A percentile compares a stretch with the other conserved stretches of the same genome.
Evolutionary conservation across 2,888 invertebrate genomes (phyloP).

Genomic region (Clitarchus hookeri): DNA sequence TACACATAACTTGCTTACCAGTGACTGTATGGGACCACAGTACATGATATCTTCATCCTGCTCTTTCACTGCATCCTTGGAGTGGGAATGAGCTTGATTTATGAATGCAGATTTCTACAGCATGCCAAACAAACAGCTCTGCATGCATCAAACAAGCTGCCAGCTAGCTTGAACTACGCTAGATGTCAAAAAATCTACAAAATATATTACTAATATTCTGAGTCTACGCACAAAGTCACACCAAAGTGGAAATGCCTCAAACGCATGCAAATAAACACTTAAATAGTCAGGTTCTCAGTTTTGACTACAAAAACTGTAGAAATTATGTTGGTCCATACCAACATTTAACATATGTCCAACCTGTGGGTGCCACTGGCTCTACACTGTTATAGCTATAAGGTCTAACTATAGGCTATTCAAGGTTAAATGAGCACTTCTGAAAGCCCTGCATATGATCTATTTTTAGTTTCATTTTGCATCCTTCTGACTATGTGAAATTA

Average conservation of each 20-base stretch:
- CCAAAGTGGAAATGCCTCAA: not conserved
- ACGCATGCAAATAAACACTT: slow-evolving; percentile 22
- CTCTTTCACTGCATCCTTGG: slow-evolving; percentile 33
- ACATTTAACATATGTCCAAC: too few species aligned
- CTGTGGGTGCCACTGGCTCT: too few species aligned
- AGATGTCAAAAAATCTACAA: too few species aligned
- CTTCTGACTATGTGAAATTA: too few species aligned
- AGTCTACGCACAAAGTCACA: too few species aligned
- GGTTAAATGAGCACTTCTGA: too few species aligned
- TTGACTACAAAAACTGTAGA: not conserved
- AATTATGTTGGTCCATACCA: too few species aligned
- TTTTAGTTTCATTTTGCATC: too few species aligned
- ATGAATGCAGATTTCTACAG: slow-evolving; percentile 35
- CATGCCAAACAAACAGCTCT: slow-evolving; percentile 31
- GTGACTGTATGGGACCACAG: slow-evolving; percentile 36
- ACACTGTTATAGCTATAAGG: too few species aligned
- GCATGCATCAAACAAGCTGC: slow-evolving; percentile 14
- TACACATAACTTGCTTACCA: slow-evolving; percentile 33
- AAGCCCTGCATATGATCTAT: too few species aligned
- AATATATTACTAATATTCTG: too few species aligned
- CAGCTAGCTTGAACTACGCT: not conserved
- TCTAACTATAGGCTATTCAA: too few species aligned
- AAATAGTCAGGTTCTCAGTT: not conserved
- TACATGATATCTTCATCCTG: slow-evolving; percentile 38
- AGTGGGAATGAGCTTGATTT: slow-evolving; percentile 27